Conservation (phyloP, 1,140 invertebrate species). For the Babylonia areolata region DNA sequence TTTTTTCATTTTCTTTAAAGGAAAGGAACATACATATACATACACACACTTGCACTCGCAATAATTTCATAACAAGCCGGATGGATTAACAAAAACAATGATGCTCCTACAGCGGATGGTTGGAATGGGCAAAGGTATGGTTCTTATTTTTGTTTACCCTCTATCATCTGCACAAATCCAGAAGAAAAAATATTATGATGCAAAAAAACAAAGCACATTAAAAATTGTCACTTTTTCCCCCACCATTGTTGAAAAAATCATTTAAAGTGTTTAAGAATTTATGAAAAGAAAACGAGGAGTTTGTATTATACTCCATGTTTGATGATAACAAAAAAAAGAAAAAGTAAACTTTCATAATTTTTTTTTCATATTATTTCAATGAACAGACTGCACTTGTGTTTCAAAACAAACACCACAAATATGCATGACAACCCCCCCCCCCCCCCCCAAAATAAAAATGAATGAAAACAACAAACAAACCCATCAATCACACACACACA, state of each 20-base stretch:
- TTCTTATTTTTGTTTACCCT: not conserved
- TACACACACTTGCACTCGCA: not conserved
- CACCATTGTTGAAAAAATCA: not conserved
- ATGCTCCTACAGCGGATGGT: not conserved
- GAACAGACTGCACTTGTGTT: too few relatives aligned
- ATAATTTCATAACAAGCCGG: not conserved
- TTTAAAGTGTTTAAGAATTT: not conserved
- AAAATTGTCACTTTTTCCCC: not conserved
- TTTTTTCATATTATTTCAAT: not conserved
- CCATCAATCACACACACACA: not conserved
- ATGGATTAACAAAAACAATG: not conserved
- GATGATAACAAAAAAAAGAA: not conserved
- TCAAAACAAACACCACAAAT: not conserved
- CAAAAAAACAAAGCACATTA: not conserved
- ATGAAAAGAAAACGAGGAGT: too few relatives aligned
- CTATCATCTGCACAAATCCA: not conserved
- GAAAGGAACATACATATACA: not conserved
- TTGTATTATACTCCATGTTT: too few relatives aligned
- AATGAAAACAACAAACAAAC: too few relatives aligned
- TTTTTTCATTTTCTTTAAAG: too few relatives aligned
- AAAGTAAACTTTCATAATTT: not conserved
- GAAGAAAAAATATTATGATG: not conserved
- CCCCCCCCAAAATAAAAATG: too few relatives aligned
- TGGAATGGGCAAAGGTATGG: not conserved
- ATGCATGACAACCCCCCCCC: not conserved